A percentile compares a stretch with the other conserved stretches of the same genome.
Conservation (phyloP, 2,113 vertebrate species). For the Pardalotus punctatus region DNA sequence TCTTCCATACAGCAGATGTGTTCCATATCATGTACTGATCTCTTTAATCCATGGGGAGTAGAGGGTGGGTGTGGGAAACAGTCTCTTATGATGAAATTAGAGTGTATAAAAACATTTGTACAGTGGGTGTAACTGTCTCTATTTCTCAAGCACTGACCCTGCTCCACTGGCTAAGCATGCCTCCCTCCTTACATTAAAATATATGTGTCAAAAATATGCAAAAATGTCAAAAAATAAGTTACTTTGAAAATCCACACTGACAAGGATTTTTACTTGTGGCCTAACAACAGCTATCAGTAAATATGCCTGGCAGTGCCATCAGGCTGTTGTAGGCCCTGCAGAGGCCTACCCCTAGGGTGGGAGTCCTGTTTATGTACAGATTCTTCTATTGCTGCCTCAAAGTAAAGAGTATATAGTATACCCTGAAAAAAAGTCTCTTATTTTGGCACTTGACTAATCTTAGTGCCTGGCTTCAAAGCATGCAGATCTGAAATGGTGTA, state of each 20-base stretch:
- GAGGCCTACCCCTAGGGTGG: neutral
- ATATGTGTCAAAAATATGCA: neutral
- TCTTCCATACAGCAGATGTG: neutral
- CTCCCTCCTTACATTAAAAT: neutral
- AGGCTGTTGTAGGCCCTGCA: neutral
- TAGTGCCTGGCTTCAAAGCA: neutral
- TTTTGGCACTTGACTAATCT: neutral
- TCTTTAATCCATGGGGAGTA: neutral
- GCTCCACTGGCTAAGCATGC: neutral
- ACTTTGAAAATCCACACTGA: neutral
- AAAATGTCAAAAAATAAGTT: too few relatives aligned
- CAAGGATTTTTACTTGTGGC: neutral
- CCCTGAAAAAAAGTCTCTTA: neutral
- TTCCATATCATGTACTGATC: neutral
- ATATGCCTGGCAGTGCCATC: neutral
- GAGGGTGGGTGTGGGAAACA: neutral
- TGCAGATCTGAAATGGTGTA: neutral
- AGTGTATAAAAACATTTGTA: neutral
- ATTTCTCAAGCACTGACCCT: neutral
- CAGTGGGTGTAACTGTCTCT: neutral
- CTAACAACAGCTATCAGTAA: neutral
- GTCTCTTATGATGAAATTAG: neutral
- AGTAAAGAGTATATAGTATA: neutral
- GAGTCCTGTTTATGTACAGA: neutral
- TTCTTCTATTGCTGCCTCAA: neutral